These are phyloP conservation scores for Cyprinodon variegatus DNA, from an alignment of 2,113 vertebrate genomes.

Conservation along the genomic window DNA sequence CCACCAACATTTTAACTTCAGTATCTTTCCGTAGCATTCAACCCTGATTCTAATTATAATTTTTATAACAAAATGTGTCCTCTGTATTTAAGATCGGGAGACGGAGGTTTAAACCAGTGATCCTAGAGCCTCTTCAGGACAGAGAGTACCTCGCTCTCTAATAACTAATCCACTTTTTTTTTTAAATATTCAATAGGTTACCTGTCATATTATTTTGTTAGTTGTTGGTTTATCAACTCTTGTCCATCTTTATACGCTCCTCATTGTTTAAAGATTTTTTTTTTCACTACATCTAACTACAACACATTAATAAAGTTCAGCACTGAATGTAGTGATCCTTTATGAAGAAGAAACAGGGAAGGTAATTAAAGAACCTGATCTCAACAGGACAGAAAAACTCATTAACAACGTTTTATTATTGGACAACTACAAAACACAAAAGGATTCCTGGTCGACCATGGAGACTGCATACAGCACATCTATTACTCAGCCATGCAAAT, in stretches of 20 bases:
- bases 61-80: no score
- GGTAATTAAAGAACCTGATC: background rate
- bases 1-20: no score
- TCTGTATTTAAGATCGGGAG: no score
- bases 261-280: background rate
- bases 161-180: background rate
- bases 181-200: background rate
- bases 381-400: background rate
- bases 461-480: constrained; percentile 10
- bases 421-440: constrained; percentile 9
- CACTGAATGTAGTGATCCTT: no score
- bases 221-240: no score
- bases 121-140: no score
- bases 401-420: background rate
- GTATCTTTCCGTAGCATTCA: no score
- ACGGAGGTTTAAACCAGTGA: no score
- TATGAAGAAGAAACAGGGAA: no score
- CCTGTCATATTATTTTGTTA: no score
- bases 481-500: constrained; percentile 18
- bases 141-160: no score
- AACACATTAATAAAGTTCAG: background rate
- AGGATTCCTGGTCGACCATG: constrained; percentile 11
- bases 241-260: background rate
- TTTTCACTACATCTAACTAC: background rate
- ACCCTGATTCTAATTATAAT: no score